Conservation (phyloP, 1,140 invertebrate genomes). For the Bombus sibiricus region DNA sequence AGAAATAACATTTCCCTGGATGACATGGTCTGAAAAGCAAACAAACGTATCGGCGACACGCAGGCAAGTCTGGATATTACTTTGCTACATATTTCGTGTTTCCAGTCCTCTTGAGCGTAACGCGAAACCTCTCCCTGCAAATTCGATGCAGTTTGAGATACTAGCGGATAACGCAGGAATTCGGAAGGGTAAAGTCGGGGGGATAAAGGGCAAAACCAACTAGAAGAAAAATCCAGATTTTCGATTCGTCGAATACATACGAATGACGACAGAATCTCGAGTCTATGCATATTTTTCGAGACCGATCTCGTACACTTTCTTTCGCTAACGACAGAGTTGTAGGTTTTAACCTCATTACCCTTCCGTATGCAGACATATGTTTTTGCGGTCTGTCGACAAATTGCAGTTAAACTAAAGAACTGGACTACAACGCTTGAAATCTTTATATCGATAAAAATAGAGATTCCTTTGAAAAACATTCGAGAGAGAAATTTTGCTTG, state of each 20-base stretch:
- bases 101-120: slow-evolving; percentile 1
- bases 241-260: slow-evolving; percentile 8
- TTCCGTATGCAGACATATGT: neutral
- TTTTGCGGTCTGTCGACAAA: neutral
- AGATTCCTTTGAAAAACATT: neutral
- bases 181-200: slow-evolving; percentile 4
- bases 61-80: slow-evolving; percentile 16
- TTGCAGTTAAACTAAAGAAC: neutral
- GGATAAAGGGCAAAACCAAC: neutral
- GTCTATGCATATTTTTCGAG: no score
- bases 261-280: neutral
- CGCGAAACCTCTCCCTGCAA: slow-evolving; percentile 8
- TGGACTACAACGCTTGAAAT: neutral
- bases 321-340: neutral
- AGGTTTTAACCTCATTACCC: neutral
- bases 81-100: slow-evolving; percentile 25
- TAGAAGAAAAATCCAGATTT: slow-evolving; percentile 23
- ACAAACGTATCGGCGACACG: slow-evolving; percentile 9
- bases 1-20: slow-evolving; percentile 14
- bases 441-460: neutral
- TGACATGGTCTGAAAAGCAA: neutral
- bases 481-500: neutral
- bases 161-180: slow-evolving; percentile 5
- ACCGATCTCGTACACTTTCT: neutral
- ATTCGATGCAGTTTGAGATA: slow-evolving; percentile 38